These are phyloP conservation scores for Acrossocheilus wenchowensis DNA, from an alignment of 2,797 vertebrate species.

Conservation along the genomic window DNA sequence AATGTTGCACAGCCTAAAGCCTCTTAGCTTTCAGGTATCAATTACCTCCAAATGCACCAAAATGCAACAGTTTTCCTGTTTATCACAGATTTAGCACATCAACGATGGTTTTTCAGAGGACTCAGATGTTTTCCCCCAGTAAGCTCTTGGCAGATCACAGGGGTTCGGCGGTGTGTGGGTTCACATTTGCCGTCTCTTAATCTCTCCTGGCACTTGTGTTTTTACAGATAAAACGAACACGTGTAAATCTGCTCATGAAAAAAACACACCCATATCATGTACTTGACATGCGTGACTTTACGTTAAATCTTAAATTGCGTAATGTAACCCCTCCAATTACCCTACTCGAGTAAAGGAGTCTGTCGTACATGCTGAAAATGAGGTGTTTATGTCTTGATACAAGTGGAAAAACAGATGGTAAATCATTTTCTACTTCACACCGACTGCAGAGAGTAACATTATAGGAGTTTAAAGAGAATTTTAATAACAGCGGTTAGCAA, in stretches of 20 bases:
- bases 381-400: slow-evolving; percentile 4
- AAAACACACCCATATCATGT: slow-evolving; percentile 32
- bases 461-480: slow-evolving; percentile 21
- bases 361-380: slow-evolving; percentile 8
- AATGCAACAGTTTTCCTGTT: slow-evolving; percentile 14
- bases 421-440: slow-evolving; percentile 11
- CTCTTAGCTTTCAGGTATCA: slow-evolving; percentile 9
- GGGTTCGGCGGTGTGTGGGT: slow-evolving; percentile 29
- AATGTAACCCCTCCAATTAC: not conserved
- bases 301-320: slow-evolving; percentile 27
- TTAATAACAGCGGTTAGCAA: slow-evolving; percentile 27
- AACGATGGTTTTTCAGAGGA: slow-evolving; percentile 26
- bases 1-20: not conserved
- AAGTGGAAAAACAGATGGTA: slow-evolving; percentile 27
- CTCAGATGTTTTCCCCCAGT: not conserved
- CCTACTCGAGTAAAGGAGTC: not conserved
- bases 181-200: slow-evolving; percentile 34
- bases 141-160: slow-evolving; percentile 35
- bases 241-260: slow-evolving; percentile 43
- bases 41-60: not conserved
- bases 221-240: slow-evolving; percentile 45
- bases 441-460: not conserved
- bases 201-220: slow-evolving; percentile 42
- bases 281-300: slow-evolving; percentile 34
- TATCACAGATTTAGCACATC: slow-evolving; percentile 26